Conservation (phyloP, 2,888 invertebrate species). For the Eilema depressum region DNA sequence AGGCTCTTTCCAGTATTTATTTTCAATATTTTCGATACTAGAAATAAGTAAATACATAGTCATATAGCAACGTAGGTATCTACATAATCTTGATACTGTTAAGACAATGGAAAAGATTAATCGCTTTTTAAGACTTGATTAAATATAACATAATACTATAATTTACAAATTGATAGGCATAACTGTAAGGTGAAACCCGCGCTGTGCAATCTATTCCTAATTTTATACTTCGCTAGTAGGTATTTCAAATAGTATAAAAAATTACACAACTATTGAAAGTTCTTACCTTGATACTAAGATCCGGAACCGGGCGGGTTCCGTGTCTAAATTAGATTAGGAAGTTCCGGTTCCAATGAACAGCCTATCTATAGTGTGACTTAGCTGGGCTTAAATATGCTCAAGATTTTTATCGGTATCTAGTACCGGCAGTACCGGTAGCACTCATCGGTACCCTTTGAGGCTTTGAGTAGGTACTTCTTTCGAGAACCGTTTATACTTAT, state of each 20-base stretch:
- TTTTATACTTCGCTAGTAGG: no score
- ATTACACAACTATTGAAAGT: neutral
- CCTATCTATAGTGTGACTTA: no score
- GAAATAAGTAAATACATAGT: neutral
- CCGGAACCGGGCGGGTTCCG: no score
- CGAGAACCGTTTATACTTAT: no score
- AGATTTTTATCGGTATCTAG: neutral
- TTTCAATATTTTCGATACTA: neutral
- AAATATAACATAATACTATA: neutral
- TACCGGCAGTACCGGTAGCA: no score
- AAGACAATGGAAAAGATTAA: neutral
- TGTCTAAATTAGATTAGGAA: neutral
- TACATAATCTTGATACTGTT: neutral
- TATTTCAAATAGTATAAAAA: neutral
- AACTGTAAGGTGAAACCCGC: neutral
- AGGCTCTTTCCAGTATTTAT: neutral
- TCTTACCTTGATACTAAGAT: no score
- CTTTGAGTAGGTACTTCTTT: no score
- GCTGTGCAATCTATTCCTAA: neutral
- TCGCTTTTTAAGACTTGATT: neutral
- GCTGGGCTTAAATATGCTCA: neutral
- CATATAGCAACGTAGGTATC: neutral
- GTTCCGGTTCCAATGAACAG: neutral
- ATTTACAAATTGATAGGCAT: neutral
- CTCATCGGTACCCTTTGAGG: no score